Evolutionary conservation across 2,888 invertebrate genomes (phyloP), one percentile per base, ranked within the genome.

Genomic region (Lasioglossum villosulum): DNA sequence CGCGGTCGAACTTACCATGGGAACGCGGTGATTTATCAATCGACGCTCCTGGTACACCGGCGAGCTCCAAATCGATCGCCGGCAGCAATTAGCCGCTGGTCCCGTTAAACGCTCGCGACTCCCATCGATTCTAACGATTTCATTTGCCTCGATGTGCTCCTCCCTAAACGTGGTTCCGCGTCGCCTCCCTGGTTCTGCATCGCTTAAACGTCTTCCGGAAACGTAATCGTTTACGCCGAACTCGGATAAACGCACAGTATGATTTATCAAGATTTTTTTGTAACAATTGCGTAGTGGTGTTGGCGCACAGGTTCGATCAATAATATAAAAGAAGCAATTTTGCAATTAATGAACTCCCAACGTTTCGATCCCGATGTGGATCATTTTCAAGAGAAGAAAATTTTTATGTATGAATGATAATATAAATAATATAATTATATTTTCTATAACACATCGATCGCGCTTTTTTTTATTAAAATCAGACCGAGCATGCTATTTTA

Each of bases 1-100:
- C 78, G 84, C 82, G 84, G 75, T 70, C 74, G 66, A 76, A 86
- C 78, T 83, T 86, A 78, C 74, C 83, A 80, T 59, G 59, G 83
- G 70, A 63, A 56, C 70, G 66, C 75, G 72, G 79, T 52, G 73
- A 78, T 83, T 83, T 83, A 80, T 82, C 75, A 68, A 80, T 86
- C 79, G 79, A 48, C 66, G 78, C 19, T 74, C n/a, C 68, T 66
- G 71, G 23, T 30, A 48, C 48, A 48, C 34, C 34, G 23, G 48
- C 30, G 27, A 30, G 63, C n/a, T 19, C 30, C 30, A 6, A 23
- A 68, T 68, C 66, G 66, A 68, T 68, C 66, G 66, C 63, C 30
- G 63, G 30, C 30, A 63, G 30, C 63, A 30, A 63, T 63, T 63
- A 63, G 63, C 63, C 63, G 63, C 30, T 27, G 63, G 63, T 63